Evolutionary conservation across 1,140 invertebrate species (phyloP), one percentile per base, ranked within the genome.

Genomic region (Metaphire vulgaris): DNA sequence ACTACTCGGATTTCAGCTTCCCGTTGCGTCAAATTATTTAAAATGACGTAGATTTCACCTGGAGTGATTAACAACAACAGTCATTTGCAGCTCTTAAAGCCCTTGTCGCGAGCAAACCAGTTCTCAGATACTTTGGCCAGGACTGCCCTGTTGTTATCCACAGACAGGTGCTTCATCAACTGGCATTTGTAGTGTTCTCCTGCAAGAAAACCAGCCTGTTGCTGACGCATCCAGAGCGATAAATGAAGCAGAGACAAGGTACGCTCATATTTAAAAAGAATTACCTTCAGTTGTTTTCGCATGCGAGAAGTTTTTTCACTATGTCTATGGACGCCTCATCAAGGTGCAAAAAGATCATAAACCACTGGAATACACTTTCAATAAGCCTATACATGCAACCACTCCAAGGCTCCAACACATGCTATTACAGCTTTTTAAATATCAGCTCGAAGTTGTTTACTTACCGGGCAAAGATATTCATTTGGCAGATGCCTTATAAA

Each of bases 221-320:
- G 83, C 85, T 16, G 88, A 83, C 77, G 85, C 85, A 2, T 88
- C 86, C 1, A 76, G 85, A 56, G 80, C 84, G 14, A 77, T 88
- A 16, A 86, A 83, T 2, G 12, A 74, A 6, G 79, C 82, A 41
- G 85, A 89, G 80, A 21, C 80, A 33, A 87, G 87, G 41, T 88
- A 88, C 76, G 84, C 82, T 21, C 84, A 88, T 78, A 84, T n/a
- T 88, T 86, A 89, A 75, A 84, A 85, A 76, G 87, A 89, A 79
- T 81, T 86, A 2, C 79, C 88, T 1, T 85, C 87, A 1, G 86
- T 88, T 67, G 81, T 88, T 1, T 89, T 87, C 77, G 82, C 81
- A 2, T 80, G 83, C 1, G 82, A 85, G 72, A 75, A 81, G 41
- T 88, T 87, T 80, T 83, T 84, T 75, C 72, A 83, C 31, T 86